Evolutionary conservation across 2,113 vertebrate species (phyloP), one percentile per base, ranked within the genome.

Genomic region (Neoarius graeffei): DNA sequence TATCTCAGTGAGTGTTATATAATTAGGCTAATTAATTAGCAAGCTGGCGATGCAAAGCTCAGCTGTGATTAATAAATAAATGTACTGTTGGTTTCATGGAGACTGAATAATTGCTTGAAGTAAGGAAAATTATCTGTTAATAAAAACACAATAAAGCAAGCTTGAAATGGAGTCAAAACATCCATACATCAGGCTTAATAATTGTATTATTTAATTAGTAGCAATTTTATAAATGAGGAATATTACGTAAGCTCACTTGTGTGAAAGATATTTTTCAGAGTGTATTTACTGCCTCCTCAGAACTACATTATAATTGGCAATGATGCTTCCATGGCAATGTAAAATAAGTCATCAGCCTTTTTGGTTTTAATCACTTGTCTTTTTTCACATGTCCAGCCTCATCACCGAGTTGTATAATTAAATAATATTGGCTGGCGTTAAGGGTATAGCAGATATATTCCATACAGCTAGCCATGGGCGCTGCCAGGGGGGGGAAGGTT

Each of bases 1-100:
- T 15, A 71, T 81, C 81, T 81, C 76, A 50, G 54, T 11, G 86
- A 81, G 79, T 50, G 66, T 85, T 85, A 83, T 48, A 64, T 11
- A 87, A 71, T 81, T 87, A 82, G 64, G 30, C 86, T 71, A 87
- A 87, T 87, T 87, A 87, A 87, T 87, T 87, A 81, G 86, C 35
- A 66, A 11, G 86, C 86, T 80, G 85, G 60, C 25, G 50, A 71
- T 52, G 87, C 62, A 52, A 20, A 83, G 74, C 83, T 71, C 73
- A 73, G 87, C 87, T 85, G 82, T 69, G 76, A 84, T 74, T 60
- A 81, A 77, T 50, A 69, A n/a, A 79, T 23, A 64, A 60, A 52
- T 64, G 76, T 64, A 23, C 60, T 23, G 62, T 25, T 69, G 85
- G 76, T 30, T 52, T 54, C 54, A n/a, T 4, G 35, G 74, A 25